Evolutionary conservation across 2,797 vertebrate species (phyloP), one percentile per base, ranked within the genome.

Genomic region (Tamandua tetradactyla): DNA sequence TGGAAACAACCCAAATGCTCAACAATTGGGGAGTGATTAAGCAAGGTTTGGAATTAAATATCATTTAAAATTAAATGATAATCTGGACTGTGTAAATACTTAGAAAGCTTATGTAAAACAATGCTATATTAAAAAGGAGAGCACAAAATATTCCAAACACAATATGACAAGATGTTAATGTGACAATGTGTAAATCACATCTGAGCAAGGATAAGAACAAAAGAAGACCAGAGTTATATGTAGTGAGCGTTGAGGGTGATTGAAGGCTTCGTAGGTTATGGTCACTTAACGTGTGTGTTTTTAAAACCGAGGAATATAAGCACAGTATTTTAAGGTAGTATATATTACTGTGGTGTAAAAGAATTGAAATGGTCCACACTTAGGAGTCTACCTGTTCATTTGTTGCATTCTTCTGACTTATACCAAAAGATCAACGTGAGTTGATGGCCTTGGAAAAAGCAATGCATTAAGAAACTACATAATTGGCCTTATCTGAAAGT

Each of bases 11-110:
- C 90, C 82, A 76, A 91, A 81, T 83, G 52, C 47, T 91, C 87
- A 90, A 88, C 80, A 93, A 92, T 94, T 95, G 94, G 42, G 27
- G 37, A 79, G 78, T 80, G 52, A 94, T 91, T 94, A 96, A 93
- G 94, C 93, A 94, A 96, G 94, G 55, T 92, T 81, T 80, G n/a
- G 44, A 85, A 83, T 14, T 61, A 93, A 95, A 95, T 89, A n/a
- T n/a, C n/a, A n/a, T n/a, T n/a, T n/a, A n/a, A n/a, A n/a, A n/a
- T n/a, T 61, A 93, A 95, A 95, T 89, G 90, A 91, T 64, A 47
- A 49, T 55, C 49, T 86, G n/a, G 8, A 55, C n/a, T 81, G 3
- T 42, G 32, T 35, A 76, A 89, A 71, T 96, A 76, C 69, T 88
- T 79, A 83, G 75, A 92, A 93, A 90, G 69, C 32, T 6, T 40